These are phyloP conservation scores for Drosophila sproati DNA, from an alignment of 1,140 invertebrate species.

Conservation along the genomic window DNA sequence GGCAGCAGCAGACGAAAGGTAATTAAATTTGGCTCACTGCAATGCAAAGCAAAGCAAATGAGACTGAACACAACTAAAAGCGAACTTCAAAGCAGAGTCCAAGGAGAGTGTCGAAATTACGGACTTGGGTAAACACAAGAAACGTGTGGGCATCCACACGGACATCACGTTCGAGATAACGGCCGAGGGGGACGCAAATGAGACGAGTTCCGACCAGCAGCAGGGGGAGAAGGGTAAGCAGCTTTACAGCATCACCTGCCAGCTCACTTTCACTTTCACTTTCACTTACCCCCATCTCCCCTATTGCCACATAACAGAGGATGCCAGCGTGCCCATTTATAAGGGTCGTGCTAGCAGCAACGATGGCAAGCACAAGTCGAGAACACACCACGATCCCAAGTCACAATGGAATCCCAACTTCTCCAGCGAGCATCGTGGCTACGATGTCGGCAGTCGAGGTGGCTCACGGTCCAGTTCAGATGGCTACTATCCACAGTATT, in stretches of 20 bases:
- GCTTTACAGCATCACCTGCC: neutral
- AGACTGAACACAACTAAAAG: conserved; percentile 22
- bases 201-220: conserved; percentile 76
- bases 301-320: conserved; percentile 44
- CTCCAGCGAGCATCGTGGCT: conserved; percentile 61
- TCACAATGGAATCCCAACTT: conserved; percentile 79
- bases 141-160: conserved; percentile 84
- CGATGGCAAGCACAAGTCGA: conserved; percentile 62
- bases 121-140: conserved; percentile 81
- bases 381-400: conserved; percentile 69
- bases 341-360: conserved; percentile 68
- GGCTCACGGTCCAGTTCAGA: conserved; percentile 29
- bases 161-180: conserved; percentile 84
- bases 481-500: conserved; percentile 66
- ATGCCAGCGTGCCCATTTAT: conserved; percentile 82
- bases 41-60: conserved; percentile 38
- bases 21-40: conserved; percentile 64
- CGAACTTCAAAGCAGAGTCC: conserved; percentile 59
- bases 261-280: conserved; percentile 16
- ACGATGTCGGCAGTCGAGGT: conserved; percentile 31
- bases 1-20: conserved; percentile 82
- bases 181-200: conserved; percentile 76
- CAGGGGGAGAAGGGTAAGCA: conserved; percentile 76
- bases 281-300: neutral
- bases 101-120: conserved; percentile 84